Base-by-base conservation (phyloP, 2,797 vertebrate species). In the Pseudochirops corinnae region DNA sequence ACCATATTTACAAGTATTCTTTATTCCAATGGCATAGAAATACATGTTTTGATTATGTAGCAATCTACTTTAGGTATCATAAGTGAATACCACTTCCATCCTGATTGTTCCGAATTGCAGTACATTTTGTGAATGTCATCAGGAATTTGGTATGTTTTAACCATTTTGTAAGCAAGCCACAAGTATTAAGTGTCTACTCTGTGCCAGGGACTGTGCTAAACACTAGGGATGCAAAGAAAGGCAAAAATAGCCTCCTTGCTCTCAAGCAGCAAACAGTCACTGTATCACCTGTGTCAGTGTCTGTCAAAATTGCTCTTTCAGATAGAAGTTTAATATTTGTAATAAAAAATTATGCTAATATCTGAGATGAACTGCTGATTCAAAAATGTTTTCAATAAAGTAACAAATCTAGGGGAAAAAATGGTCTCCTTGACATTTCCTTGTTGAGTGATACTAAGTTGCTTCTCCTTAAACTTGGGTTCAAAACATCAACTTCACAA, bases 111-210 rank as follows among this genome's bases (percentile, higher is more conserved):
- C 33, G 3, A 90, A 93, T 55, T 24, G 18, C 16, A 91, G 39
- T 33, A 46, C 13, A 0, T 94, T 52, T 90, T 56, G 92, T n/a
- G 94, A 90, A 31, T 94, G 26, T 97, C 55, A 52, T 93, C 39
- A 26, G 24, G 90, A 33, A 26, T 56, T 60, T 60, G 16, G 55
- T 67, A 33, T 60, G 33, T 50, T 18, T 13, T 39, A 13, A 4
- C n/a, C 21, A 0, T 55, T 93, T 13, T 95, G 33, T 26, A 95
- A 87, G 18, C n/a, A 82, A 24, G 21, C 18, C n/a, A 67, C 1
- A 39, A 74, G n/a, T 39, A n/a, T n/a, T 16, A 16, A 39, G 67
- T 74, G 67, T 21, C 62, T 74, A 9, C 16, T 74, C 16, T 74
- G 67, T 74, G n/a, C 5, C 16, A 7, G n/a, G n/a, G 33, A 39